Evolutionary conservation across 1,140 invertebrate species (phyloP).

Genomic region (Drosophila orena): DNA sequence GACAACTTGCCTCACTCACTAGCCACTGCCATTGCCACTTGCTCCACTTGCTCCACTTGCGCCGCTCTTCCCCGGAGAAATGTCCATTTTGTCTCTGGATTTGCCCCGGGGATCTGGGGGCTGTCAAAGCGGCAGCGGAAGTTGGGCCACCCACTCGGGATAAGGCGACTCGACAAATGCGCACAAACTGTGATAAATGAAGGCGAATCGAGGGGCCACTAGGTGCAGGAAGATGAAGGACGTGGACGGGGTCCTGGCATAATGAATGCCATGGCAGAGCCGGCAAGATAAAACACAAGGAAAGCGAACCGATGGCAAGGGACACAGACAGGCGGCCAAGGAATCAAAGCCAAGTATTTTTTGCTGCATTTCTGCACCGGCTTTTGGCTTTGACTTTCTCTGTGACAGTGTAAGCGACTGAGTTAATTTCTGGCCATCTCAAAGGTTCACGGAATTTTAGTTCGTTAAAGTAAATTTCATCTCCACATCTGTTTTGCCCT

Average conservation of each 20-base stretch:
- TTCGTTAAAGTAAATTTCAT: constrained; percentile 46
- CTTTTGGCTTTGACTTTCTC: constrained; percentile 40
- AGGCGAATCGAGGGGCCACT: constrained; percentile 28
- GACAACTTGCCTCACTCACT: constrained; percentile 45
- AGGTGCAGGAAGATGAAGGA: neutral
- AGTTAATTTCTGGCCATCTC: constrained; percentile 46
- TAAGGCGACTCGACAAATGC: constrained; percentile 73
- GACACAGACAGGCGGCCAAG: constrained; percentile 3
- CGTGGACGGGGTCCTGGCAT: constrained; percentile 4
- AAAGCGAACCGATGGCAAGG: constrained; percentile 38
- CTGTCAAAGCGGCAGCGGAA: constrained; percentile 45
- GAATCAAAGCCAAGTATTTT: constrained; percentile 60
- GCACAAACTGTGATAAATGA: constrained; percentile 65
- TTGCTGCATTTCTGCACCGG: constrained; percentile 43
- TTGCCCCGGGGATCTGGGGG: constrained; percentile 31
- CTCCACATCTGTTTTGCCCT: neutral
- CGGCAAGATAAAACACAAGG: constrained; percentile 33
- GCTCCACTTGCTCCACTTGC: neutral
- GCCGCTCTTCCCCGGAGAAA: neutral
- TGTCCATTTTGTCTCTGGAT: constrained; percentile 21
- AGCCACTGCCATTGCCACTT: neutral
- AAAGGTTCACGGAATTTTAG: constrained; percentile 47
- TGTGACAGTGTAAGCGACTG: constrained; percentile 39
- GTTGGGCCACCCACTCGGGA: constrained; percentile 43
- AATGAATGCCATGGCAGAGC: constrained; percentile 56